phyloP scores from a whole-genome alignment of 1,140 invertebrate genomes.

The Dendrolimus punctatus region DNA sequence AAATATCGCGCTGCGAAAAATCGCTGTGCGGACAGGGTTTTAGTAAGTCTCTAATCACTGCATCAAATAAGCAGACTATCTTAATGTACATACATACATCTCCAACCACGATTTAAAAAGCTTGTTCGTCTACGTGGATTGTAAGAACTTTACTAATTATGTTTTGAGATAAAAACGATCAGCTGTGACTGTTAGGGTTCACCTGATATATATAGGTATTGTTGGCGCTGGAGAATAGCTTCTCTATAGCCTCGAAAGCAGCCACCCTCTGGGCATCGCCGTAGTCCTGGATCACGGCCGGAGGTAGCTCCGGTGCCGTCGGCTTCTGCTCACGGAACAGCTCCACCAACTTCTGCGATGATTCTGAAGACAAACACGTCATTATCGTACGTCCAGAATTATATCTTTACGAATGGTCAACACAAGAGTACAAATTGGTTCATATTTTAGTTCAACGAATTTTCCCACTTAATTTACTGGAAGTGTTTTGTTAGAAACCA shows the following conservation, averaged over 20 bases:
- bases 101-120: too few species aligned
- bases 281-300: constrained; percentile 22
- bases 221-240: neutral
- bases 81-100: too few species aligned
- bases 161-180: neutral
- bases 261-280: neutral
- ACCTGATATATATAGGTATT: neutral
- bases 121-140: too few species aligned
- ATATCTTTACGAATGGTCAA: too few species aligned
- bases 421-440: too few species aligned
- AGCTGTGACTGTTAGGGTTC: neutral
- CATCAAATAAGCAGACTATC: too few species aligned
- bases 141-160: too few species aligned
- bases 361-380: constrained; percentile 11
- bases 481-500: neutral
- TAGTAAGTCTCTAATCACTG: neutral
- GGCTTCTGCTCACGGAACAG: constrained; percentile 33
- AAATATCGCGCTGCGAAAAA: too few species aligned
- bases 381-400: too few species aligned
- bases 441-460: neutral
- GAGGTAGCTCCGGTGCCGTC: constrained; percentile 26
- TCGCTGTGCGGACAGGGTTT: too few species aligned
- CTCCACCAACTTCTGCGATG: constrained; percentile 29
- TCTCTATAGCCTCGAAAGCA: neutral
- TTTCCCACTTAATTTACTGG: neutral